These are phyloP conservation scores for Meloidogyne floridensis DNA, from an alignment of 1,140 invertebrate genomes.

Conservation along the genomic window DNA sequence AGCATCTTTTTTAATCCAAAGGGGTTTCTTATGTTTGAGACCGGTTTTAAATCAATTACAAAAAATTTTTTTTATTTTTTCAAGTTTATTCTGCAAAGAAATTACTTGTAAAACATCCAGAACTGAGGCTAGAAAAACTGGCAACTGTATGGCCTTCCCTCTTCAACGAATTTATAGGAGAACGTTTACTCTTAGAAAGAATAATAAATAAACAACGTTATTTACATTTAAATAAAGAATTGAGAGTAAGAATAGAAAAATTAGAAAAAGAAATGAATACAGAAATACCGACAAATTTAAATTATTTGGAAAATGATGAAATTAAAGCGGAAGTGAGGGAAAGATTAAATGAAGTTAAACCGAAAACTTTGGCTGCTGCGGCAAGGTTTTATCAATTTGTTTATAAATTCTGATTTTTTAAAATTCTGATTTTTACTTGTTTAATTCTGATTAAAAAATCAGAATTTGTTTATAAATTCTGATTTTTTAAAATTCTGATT, in stretches of 20 bases:
- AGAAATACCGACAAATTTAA: slow-evolving; percentile 44
- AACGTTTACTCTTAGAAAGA: slow-evolving; percentile 41
- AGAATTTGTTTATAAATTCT: no score
- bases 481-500: not conserved
- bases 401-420: not conserved
- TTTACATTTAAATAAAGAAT: slow-evolving; percentile 38
- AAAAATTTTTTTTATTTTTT: not conserved
- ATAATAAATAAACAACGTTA: slow-evolving; percentile 42
- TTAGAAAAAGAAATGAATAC: slow-evolving; percentile 48
- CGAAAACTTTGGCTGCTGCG: slow-evolving; percentile 54
- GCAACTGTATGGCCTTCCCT: slow-evolving; percentile 11
- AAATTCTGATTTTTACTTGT: not conserved
- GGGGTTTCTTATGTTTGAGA: no score
- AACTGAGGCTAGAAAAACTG: slow-evolving; percentile 28
- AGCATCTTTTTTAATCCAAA: no score
- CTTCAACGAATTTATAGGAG: slow-evolving; percentile 26
- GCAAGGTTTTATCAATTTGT: slow-evolving; percentile 23
- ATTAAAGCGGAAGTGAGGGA: slow-evolving; percentile 51
- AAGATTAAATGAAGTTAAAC: slow-evolving; percentile 44
- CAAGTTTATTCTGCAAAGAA: slow-evolving; percentile 13
- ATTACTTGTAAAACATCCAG: slow-evolving; percentile 31
- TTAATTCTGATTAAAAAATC: no score
- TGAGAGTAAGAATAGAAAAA: slow-evolving; percentile 44
- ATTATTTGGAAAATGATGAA: slow-evolving; percentile 42
- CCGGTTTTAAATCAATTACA: not conserved